Base-by-base conservation (phyloP, 2,888 invertebrate genomes). In the Drosophila multiciliata region DNA sequence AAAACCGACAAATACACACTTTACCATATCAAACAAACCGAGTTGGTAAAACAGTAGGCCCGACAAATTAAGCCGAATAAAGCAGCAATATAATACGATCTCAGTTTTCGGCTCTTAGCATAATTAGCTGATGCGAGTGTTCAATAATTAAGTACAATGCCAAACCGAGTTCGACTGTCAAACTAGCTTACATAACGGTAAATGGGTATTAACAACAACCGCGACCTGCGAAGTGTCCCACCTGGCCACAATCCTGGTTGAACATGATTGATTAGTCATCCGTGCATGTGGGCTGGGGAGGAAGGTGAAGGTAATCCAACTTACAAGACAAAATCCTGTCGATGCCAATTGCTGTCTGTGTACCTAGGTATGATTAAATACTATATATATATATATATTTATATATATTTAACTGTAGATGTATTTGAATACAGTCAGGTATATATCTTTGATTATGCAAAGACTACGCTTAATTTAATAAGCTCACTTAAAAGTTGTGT, bases 101-200 rank as follows among this genome's bases (percentile, higher is more conserved):
- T 29, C 35, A 33, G 33, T 32, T 26, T 4, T 48, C n/a, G 42
- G 75, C 81, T 89, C 75, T 87, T 75, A 73, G 64, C 69, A 83
- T 87, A 83, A 87, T 87, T 90, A 90, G 79, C 74, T 72, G 73
- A 79, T 78, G 26, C n/a, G n/a, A n/a, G 38, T 38, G 75, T 74
- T 87, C 72, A 90, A 90, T 90, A 89, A 89, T 89, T 89, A 65
- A 89, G 62, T 63, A 63, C 49, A 58, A 59, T 65, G 52, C 66
- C 58, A 73, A 66, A 74, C 81, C 70, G 54, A 67, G 66, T 59
- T 52, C 23, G 48, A 33, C 38, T 65, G 69, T 50, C 64, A 71
- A 64, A 57, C 55, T 42, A n/a, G 59, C 50, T 61, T 58, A 58
- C 64, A 50, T 42, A 53, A 62, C 50, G 55, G 33, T 40, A 49